Conservation (phyloP, 1,140 invertebrate species). For the Trypoxylus dichotomus region DNA sequence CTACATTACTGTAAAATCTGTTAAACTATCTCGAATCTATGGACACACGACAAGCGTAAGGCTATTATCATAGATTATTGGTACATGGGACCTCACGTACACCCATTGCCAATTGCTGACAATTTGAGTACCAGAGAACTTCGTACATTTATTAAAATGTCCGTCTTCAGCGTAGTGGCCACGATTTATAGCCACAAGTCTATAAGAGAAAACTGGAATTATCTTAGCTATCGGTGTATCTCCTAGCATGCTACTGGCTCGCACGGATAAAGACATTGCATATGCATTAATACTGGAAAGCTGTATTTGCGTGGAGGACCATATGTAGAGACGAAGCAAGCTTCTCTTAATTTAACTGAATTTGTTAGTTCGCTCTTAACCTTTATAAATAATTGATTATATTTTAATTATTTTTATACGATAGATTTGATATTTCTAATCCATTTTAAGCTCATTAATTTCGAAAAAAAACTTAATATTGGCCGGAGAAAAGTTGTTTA, state of each 20-base stretch:
- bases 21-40: background rate
- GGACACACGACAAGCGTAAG: background rate
- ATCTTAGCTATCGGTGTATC: constrained; percentile 40
- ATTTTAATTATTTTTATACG: too few species aligned
- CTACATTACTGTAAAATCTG: background rate
- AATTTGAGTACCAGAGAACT: constrained; percentile 32
- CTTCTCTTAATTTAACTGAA: too few species aligned
- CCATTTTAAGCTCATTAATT: too few species aligned
- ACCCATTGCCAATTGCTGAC: constrained; percentile 16
- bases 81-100: constrained; percentile 20
- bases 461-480: too few species aligned
- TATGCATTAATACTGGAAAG: constrained; percentile 36
- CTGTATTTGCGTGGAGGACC: background rate
- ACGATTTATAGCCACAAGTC: constrained; percentile 39
- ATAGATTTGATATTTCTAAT: too few species aligned
- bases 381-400: too few species aligned
- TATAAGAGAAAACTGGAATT: constrained; percentile 38
- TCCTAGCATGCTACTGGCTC: constrained; percentile 37
- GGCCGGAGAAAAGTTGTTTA: too few species aligned
- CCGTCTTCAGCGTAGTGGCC: constrained; percentile 34
- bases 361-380: too few species aligned
- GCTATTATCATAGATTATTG: constrained; percentile 14
- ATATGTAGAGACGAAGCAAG: background rate
- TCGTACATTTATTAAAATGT: constrained; percentile 39
- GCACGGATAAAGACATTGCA: constrained; percentile 37